These are phyloP conservation scores for Trogon melanurus DNA, from an alignment of 2,113 vertebrate species.

Conservation along the genomic window DNA sequence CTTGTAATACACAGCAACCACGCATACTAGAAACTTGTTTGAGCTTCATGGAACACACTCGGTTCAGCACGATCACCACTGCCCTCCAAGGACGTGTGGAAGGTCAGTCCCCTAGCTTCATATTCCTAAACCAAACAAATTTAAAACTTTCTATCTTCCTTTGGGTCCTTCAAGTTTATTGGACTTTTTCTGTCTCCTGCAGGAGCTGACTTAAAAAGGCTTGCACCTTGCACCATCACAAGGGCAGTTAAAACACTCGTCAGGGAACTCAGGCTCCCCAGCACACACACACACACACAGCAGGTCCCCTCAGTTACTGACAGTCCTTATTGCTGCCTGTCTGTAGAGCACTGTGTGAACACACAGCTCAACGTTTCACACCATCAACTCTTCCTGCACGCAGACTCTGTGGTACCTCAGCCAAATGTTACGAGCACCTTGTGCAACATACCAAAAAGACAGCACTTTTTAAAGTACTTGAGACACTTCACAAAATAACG, in stretches of 20 bases:
- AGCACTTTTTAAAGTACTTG: neutral
- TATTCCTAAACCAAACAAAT: neutral
- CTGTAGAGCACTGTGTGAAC: neutral
- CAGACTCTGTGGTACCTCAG: neutral
- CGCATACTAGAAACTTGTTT: neutral
- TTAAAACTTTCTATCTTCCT: neutral
- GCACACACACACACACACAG: too few relatives aligned
- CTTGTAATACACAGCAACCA: neutral
- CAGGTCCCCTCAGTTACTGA: rapidly evolving
- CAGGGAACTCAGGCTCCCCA: neutral
- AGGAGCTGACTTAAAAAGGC: neutral
- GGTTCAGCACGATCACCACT: neutral
- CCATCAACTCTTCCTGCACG: too few relatives aligned
- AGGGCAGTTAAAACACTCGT: neutral
- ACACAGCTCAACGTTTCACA: rapidly evolving
- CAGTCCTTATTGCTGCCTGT: neutral
- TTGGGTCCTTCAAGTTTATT: neutral
- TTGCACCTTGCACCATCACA: neutral
- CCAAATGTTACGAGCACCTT: neutral
- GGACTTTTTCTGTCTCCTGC: neutral
- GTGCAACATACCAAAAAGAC: neutral
- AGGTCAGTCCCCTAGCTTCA: neutral
- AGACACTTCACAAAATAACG: neutral
- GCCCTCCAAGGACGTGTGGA: neutral
- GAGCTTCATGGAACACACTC: neutral